These are phyloP conservation scores for Rattus rattus DNA, from an alignment of 2,113 vertebrate species.

Conservation along the genomic window DNA sequence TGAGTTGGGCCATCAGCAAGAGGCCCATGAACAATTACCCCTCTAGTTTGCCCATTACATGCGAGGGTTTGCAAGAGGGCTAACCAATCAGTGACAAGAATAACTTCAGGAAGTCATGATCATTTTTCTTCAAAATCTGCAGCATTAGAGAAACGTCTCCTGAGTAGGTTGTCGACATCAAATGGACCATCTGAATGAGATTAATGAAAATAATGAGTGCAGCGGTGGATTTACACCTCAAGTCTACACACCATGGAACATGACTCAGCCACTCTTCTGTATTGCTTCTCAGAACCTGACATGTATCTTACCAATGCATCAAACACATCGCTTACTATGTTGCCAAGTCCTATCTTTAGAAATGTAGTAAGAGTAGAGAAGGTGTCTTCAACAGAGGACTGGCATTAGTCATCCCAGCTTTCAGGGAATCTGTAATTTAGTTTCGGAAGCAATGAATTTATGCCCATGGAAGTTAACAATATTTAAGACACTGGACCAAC, in stretches of 20 bases:
- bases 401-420: background rate
- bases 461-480: background rate
- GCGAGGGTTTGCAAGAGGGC: background rate
- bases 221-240: background rate
- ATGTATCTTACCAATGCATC: background rate
- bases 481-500: background rate
- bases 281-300: background rate
- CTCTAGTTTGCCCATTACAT: background rate
- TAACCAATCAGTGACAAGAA: too few relatives aligned
- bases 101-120: background rate
- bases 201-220: background rate
- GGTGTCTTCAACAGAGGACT: background rate
- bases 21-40: background rate
- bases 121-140: background rate
- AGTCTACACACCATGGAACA: background rate
- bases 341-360: background rate
- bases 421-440: background rate
- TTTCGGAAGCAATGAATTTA: slow-evolving; percentile 30
- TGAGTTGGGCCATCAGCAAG: background rate
- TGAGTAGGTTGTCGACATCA: background rate
- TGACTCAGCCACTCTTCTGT: background rate
- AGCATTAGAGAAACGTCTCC: background rate
- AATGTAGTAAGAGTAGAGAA: background rate
- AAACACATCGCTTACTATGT: background rate
- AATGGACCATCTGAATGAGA: background rate